Base-by-base conservation (phyloP, 1,140 invertebrate species). In the Meloidogyne floridensis region DNA sequence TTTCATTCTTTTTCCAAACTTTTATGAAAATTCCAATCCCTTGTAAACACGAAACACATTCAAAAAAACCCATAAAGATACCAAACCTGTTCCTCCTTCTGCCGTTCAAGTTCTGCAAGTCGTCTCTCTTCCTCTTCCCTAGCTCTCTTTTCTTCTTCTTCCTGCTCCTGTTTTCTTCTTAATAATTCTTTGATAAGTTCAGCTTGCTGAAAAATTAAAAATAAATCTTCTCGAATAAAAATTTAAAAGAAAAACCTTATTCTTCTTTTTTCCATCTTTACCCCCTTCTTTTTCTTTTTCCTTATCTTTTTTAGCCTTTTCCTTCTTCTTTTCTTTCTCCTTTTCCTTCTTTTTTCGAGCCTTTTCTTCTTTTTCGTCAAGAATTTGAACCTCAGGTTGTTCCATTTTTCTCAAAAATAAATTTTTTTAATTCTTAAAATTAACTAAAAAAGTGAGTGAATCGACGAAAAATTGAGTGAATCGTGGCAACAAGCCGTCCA, bases 231-330 rank as follows among this genome's bases (percentile, higher is more conserved):
- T 9, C 8, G 15, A 2, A 7, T 15, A 43, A 79, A 32, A 32
- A 70, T 47, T 74, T 73, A n/a, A 59, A 77, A 6, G 47, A 86
- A 72, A 20, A 54, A 73, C 56, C 72, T 87, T 87, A 53, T 56
- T 59, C 81, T 80, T 87, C 73, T 86, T 87, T 70, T 87, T 82
- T 18, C 65, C 83, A 70, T 85, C 69, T 75, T 88, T 81, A 54
- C 83, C 70, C 80, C 79, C 43, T 72, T 65, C 69, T 83, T 65
- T n/a, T 82, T 71, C 75, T 89, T 71, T 47, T 80, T 81, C 84
- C 56, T 84, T 59, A 84, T 97, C 95, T 91, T 84, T 81, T 47
- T 94, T 94, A 86, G 93, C 94, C 8, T 88, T 81, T 69, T 90
- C 96, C 95, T 86, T 84, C 89, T 82, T 59, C 79, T 86, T 81